Percentiles rank a stretch among this genome's conserved stretches.
phyloP scores from a whole-genome alignment of 2,797 vertebrate genomes.

The Momotus momota region DNA sequence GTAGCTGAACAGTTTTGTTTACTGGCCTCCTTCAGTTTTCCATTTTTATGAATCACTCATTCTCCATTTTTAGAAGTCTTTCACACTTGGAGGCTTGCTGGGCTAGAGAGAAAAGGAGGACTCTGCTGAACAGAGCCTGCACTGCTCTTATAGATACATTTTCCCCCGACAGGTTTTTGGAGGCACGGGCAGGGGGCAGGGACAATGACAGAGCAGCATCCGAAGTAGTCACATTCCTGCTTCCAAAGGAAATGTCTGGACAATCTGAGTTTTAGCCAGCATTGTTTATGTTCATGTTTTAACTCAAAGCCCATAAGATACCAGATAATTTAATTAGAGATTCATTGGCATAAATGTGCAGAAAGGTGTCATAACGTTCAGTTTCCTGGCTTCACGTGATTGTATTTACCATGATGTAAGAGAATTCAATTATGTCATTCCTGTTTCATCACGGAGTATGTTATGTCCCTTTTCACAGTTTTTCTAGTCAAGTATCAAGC shows the following conservation, averaged over 20 bases:
- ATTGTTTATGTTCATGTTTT: not conserved
- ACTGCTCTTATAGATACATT: not conserved
- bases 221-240: accelerated
- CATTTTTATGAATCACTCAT: slow-evolving; percentile 38
- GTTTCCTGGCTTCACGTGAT: not conserved
- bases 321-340: not conserved
- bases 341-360: not conserved
- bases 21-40: slow-evolving; percentile 18
- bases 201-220: not conserved
- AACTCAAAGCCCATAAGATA: not conserved
- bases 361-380: not conserved
- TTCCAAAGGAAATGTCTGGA: not conserved
- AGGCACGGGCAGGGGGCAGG: not conserved
- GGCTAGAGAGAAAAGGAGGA: not conserved
- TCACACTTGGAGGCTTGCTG: not conserved
- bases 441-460: not conserved
- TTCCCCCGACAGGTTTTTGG: not conserved
- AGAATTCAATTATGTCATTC: not conserved
- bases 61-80: slow-evolving; percentile 29
- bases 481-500: not conserved
- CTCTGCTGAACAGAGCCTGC: not conserved
- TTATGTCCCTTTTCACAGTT: not conserved
- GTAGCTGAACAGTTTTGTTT: slow-evolving; percentile 24
- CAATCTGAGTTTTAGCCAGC: not conserved
- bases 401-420: not conserved